Base-by-base conservation (phyloP, 64 coral and sea anemone species). In the Actinia equina region DNA sequence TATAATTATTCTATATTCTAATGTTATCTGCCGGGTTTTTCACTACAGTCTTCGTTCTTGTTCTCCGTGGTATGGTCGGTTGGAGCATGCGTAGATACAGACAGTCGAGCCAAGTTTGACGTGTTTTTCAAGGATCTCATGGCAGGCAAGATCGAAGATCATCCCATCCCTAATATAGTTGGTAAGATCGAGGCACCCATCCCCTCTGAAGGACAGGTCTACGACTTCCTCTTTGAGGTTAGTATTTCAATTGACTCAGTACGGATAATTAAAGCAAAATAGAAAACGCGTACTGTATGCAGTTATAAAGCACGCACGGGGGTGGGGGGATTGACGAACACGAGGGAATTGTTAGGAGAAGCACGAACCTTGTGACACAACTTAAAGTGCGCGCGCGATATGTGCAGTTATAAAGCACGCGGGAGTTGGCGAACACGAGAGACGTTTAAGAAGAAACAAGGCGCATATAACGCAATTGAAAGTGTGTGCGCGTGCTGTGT, bases 151-250 rank as follows among this genome's bases (percentile, higher is more conserved):
- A 82, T 77, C 55, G 90, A 93, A 76, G 80, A 99, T 1, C 86
- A 95, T 86, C 91, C 93, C 2, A 90, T 99, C 43, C 97, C 97
- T 16, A 61, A 91, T 42, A 79, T 90, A 65, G 90, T 99, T 42
- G 97, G 97, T 20, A 99, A 99, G 80, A 95, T 99, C 57, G 97
- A 99, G 22, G 44, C 88, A 71, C 88, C 93, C 12, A 93, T 99
- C 61, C 97, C 97, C 43, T 45, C 91, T 11, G 97, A 99, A 45
- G 97, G 97, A 59, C 88, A 95, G 16, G 93, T 99, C n/a, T 99
- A 95, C 81, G 97, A 99, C 93, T 99, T 87, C 53, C 61, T 99
- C 82, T 99, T 99, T 89, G 97, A 99, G 93, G 97, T 99, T 86
- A 86, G 83, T 71, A 20, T 8, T 26, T 45, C 23, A 22, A 23